Evolutionary conservation across 1,140 invertebrate species (phyloP).

Genomic region (Popillia japonica): DNA sequence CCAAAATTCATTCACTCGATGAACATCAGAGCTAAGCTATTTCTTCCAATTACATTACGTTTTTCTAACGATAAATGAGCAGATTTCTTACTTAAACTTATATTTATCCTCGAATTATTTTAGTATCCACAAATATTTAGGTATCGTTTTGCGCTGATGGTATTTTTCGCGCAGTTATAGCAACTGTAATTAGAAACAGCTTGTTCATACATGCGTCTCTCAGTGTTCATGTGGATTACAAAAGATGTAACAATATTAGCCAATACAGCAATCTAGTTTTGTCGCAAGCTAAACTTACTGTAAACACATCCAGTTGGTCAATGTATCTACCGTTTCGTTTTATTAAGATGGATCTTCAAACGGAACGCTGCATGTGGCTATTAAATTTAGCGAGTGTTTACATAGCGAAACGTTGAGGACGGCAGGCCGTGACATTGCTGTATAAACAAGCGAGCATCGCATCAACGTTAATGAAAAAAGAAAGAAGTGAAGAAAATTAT

Average conservation of each 20-base stretch:
- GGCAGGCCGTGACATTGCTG: constrained; percentile 7
- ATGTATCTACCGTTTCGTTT: constrained; percentile 9
- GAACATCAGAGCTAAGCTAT: no score
- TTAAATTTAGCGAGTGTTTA: constrained; percentile 19
- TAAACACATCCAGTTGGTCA: constrained; percentile 14
- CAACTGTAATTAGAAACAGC: neutral
- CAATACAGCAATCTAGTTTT: neutral
- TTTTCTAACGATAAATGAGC: no score
- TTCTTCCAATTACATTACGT: no score
- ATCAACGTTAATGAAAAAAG: constrained; percentile 7
- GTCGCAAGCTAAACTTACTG: constrained; percentile 3
- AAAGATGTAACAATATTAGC: neutral
- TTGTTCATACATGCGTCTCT: neutral
- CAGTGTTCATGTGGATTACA: neutral
- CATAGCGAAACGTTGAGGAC: neutral
- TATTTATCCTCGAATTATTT: neutral
- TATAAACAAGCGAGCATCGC: neutral
- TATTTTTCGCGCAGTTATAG: neutral
- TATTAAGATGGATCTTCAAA: constrained; percentile 15
- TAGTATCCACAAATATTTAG: neutral
- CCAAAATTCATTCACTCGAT: no score
- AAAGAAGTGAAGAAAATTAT: constrained; percentile 8
- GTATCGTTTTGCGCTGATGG: neutral
- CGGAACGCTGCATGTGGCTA: neutral
- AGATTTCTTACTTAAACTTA: neutral